Conservation (phyloP, 2,797 vertebrate genomes). For the Notamacropus eugenii region DNA sequence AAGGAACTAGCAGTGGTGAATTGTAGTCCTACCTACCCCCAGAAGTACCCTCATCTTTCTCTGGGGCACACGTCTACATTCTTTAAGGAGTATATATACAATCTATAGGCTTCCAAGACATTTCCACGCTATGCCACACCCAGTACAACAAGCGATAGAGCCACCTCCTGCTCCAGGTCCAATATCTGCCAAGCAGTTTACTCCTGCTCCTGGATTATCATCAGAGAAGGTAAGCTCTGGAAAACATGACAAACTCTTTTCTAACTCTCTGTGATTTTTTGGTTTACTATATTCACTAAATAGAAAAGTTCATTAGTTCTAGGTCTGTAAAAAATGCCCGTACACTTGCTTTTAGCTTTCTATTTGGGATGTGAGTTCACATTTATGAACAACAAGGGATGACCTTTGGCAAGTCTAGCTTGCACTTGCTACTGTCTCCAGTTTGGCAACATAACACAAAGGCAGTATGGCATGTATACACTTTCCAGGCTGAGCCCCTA, state of each 20-base stretch:
- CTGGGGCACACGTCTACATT: not conserved
- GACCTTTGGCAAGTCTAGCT: slow-evolving; percentile 76
- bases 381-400: slow-evolving; percentile 65
- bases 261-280: not conserved
- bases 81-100: not conserved
- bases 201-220: not conserved
- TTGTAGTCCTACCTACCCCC: not conserved
- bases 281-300: not conserved
- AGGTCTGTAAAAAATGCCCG: slow-evolving; percentile 25
- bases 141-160: not conserved
- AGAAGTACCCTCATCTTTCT: not conserved
- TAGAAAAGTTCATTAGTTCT: slow-evolving; percentile 49
- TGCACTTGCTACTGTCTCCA: slow-evolving; percentile 75
- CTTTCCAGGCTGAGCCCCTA: slow-evolving; percentile 75
- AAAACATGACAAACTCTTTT: slow-evolving; percentile 22
- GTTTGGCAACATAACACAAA: slow-evolving; percentile 81
- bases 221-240: not conserved
- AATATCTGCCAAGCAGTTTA: not conserved
- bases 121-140: not conserved
- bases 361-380: slow-evolving; percentile 59
- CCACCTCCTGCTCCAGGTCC: not conserved
- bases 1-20: not conserved
- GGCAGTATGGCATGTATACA: slow-evolving; percentile 68
- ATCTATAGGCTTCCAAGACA: not conserved
- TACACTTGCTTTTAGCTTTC: slow-evolving; percentile 36